Evolutionary conservation across 2,113 vertebrate genomes (phyloP).

Genomic region (Phodopus roborovskii): DNA sequence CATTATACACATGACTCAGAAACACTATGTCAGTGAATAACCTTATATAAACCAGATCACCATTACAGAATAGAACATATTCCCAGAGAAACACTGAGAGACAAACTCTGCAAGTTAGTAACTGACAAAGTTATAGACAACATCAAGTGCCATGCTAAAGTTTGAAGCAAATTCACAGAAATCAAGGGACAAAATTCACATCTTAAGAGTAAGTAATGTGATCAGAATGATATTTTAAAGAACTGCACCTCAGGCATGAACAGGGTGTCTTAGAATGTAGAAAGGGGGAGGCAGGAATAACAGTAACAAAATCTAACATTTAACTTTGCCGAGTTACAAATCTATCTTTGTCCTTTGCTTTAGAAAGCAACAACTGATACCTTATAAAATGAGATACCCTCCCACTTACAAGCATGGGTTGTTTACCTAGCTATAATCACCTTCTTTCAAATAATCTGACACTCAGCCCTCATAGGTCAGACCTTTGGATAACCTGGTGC

Average conservation of each 20-base stretch:
- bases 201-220: background rate
- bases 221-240: background rate
- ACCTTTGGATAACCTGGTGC: background rate
- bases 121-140: background rate
- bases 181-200: background rate
- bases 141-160: background rate
- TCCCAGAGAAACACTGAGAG: background rate
- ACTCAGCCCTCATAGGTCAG: background rate
- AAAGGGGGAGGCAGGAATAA: background rate
- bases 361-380: constrained; percentile 39
- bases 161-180: constrained; percentile 17
- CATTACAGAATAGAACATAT: background rate
- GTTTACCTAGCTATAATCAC: constrained; percentile 34
- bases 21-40: background rate
- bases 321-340: constrained; percentile 44
- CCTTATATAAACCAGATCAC: background rate
- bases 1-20: background rate
- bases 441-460: background rate
- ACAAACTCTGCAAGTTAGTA: background rate
- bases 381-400: constrained; percentile 57
- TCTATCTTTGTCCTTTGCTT: constrained; percentile 58
- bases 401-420: background rate
- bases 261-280: background rate
- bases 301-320: background rate
- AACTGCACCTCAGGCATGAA: background rate